phyloP scores from a whole-genome alignment of 1,140 invertebrate species.

The Augochlora pura region DNA sequence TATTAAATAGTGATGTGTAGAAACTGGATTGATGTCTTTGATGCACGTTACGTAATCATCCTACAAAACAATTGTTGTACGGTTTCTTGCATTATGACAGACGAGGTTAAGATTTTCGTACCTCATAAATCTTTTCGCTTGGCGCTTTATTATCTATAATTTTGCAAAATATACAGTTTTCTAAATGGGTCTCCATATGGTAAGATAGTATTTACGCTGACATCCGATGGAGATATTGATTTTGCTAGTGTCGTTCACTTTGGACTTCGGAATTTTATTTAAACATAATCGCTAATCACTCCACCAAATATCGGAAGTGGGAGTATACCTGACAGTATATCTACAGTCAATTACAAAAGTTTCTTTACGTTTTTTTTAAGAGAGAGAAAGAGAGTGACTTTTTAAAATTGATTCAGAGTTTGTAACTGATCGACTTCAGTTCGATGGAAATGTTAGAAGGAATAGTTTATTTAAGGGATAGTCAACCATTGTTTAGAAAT shows the following conservation, averaged over 20 bases:
- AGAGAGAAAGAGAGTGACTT: too few relatives aligned
- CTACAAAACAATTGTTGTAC: constrained; percentile 79
- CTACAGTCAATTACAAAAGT: too few relatives aligned
- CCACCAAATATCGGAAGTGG: too few relatives aligned
- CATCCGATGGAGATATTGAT: background rate
- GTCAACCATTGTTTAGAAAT: too few relatives aligned
- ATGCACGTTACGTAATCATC: constrained; percentile 90
- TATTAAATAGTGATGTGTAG: constrained; percentile 90
- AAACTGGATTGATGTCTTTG: constrained; percentile 91
- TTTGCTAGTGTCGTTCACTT: background rate
- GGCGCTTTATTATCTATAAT: constrained; percentile 83
- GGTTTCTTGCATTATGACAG: background rate
- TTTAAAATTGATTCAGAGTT: too few relatives aligned
- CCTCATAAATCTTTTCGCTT: constrained; percentile 80
- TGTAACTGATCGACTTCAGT: too few relatives aligned
- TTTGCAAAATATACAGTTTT: constrained; percentile 84
- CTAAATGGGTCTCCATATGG: constrained; percentile 41
- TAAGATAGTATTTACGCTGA: background rate
- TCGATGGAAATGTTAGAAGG: too few relatives aligned
- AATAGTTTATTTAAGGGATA: too few relatives aligned
- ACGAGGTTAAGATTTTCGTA: constrained; percentile 53
- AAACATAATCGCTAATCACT: background rate
- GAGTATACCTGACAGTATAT: background rate
- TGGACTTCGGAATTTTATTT: constrained; percentile 1
- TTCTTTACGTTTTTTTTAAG: too few relatives aligned